Base-by-base conservation (phyloP, 2,888 invertebrate genomes). In the Folsomia manolachei region DNA sequence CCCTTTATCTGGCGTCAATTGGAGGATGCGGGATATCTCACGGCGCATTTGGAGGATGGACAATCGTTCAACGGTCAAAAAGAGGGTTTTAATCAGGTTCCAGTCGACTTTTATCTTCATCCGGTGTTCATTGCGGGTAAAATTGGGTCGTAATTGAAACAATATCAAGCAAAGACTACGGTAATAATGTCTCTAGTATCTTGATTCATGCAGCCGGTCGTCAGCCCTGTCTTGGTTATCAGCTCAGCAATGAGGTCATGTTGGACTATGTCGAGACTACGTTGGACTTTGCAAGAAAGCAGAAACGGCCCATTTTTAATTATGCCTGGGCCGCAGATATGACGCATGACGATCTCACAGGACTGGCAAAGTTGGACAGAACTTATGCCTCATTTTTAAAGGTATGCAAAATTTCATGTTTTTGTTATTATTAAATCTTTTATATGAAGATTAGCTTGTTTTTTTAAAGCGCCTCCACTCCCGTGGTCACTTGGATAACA, bases 211-310 rank as follows among this genome's bases (percentile, higher is more conserved):
- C n/a, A n/a, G n/a, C n/a, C n/a, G n/a, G n/a, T n/a, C n/a, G n/a
- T n/a, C n/a, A n/a, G n/a, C n/a, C n/a, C n/a, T 76, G 76, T 23
- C 63, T 74, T 21, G 74, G 76, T 2, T 64, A 68, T 14, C 71
- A 74, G 53, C 69, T 70, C 1, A 61, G 68, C 7, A 74, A 74
- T 19, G 67, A 74, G 64, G 64, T 66, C 23, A 60, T 73, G 11
- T 39, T 74, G 0, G 63, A 65, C 14, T 76, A 74, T n/a, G 7
- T 56, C 11, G 56, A 56, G 56, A 14, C 56, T 19, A 56, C 19
- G 4, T 14, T 56, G 7, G 21, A 21, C n/a, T 56, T 19, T 56
- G 56, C 11, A 56, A 19, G n/a, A 56, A 21, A 56, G n/a, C 7
- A 56, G 11, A 14, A 7, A 4, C 4, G 7, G 11, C 56, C 56